These are phyloP conservation scores for Diadumene lineata DNA, from an alignment of 92 coral and sea anemone genomes.

Conservation along the genomic window DNA sequence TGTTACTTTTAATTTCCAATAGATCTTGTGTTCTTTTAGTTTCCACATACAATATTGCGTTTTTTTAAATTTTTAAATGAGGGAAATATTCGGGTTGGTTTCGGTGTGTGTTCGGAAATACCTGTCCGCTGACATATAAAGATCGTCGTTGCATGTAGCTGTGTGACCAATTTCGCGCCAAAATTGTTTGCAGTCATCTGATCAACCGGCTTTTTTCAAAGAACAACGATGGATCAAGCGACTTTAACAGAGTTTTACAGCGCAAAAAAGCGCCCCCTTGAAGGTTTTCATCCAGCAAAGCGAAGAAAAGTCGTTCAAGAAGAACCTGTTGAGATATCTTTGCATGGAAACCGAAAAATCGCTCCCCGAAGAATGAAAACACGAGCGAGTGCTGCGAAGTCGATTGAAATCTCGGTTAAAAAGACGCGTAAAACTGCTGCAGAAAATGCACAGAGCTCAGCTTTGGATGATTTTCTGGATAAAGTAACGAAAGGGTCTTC, in stretches of 20 bases:
- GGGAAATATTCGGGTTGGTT: slow-evolving; percentile 4
- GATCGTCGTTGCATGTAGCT: slow-evolving; percentile 9
- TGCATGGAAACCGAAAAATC: slow-evolving; percentile 31
- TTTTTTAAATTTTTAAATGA: no score
- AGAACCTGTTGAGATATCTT: slow-evolving; percentile 29
- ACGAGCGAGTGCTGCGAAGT: slow-evolving; percentile 21
- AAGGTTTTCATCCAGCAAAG: slow-evolving; percentile 89
- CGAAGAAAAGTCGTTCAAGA: slow-evolving; percentile 75
- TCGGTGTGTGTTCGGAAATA: slow-evolving; percentile 15
- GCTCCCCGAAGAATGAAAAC: slow-evolving; percentile 33
- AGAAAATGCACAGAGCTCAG: slow-evolving; percentile 24
- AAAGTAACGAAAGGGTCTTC: slow-evolving; percentile 21
- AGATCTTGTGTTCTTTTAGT: no score
- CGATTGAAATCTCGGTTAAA: slow-evolving; percentile 7
- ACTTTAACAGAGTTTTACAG: slow-evolving; percentile 81
- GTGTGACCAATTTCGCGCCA: slow-evolving; percentile 75
- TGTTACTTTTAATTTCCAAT: no score
- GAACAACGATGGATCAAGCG: slow-evolving; percentile 79
- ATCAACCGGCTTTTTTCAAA: slow-evolving; percentile 24
- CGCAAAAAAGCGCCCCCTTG: slow-evolving; percentile 74
- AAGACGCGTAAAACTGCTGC: slow-evolving; percentile 22
- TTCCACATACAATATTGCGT: no score
- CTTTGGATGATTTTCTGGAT: slow-evolving; percentile 37
- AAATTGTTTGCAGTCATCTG: slow-evolving; percentile 48
- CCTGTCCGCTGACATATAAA: not conserved